Conservation (phyloP, 2,113 vertebrate genomes). For the Siniperca knerii region DNA sequence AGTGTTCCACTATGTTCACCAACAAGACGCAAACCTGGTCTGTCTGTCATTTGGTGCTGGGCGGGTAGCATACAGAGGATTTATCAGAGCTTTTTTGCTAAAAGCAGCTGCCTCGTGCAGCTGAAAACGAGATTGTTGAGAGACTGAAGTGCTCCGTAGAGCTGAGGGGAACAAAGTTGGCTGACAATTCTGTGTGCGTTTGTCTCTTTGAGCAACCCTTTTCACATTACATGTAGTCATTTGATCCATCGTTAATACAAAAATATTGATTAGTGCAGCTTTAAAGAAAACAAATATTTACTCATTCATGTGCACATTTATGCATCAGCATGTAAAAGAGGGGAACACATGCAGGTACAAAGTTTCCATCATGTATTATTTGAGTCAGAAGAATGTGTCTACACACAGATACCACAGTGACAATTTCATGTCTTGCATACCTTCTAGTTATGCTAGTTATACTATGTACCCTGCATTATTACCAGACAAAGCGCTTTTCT, state of each 20-base stretch:
- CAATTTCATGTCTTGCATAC: not conserved
- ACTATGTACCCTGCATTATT: not conserved
- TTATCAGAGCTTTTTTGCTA: too few species aligned
- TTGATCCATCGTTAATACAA: not conserved
- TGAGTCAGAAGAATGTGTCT: not conserved
- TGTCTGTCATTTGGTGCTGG: too few species aligned
- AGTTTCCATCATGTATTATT: not conserved
- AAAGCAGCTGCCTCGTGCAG: too few species aligned
- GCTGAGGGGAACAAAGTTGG: too few species aligned
- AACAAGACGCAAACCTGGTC: too few species aligned
- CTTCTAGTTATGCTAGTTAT: not conserved
- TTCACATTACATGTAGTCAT: not conserved
- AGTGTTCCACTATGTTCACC: too few species aligned
- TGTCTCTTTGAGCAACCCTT: not conserved
- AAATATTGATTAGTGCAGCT: not conserved
- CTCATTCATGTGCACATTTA: not conserved
- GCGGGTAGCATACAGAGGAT: too few species aligned
- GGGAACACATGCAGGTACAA: not conserved
- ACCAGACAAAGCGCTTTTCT: constrained; percentile 11
- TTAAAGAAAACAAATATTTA: too few species aligned
- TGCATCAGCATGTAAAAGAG: not conserved
- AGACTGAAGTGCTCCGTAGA: too few species aligned
- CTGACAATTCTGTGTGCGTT: too few species aligned
- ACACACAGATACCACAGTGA: not conserved
- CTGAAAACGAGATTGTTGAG: too few species aligned